These are phyloP conservation scores for Tenualosa ilisha DNA, from an alignment of 2,797 vertebrate species.

Conservation along the genomic window DNA sequence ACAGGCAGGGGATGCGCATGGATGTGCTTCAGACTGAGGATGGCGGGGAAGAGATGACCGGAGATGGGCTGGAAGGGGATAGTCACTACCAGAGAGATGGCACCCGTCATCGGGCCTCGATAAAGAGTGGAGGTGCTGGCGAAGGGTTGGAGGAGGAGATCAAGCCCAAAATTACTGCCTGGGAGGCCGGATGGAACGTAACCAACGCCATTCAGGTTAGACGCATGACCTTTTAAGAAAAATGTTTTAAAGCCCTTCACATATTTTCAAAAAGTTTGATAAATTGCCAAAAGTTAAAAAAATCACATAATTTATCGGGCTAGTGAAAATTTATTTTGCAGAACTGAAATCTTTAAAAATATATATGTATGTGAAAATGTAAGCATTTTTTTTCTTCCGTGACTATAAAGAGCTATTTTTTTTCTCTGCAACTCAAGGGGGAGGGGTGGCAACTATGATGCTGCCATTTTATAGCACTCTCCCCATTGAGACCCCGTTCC, in stretches of 20 bases:
- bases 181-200: conserved; percentile 98
- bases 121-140: conserved; percentile 78
- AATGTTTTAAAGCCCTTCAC: neutral
- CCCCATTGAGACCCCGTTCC: conserved; percentile 7
- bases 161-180: conserved; percentile 90
- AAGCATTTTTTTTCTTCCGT: neutral
- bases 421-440: neutral
- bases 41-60: conserved; percentile 64
- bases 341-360: too few species aligned
- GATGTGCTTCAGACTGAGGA: conserved; percentile 84
- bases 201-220: conserved; percentile 96
- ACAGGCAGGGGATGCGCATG: conserved; percentile 93
- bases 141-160: conserved; percentile 78
- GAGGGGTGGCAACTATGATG: neutral
- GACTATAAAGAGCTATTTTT: neutral
- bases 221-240: neutral
- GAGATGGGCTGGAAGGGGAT: conserved; percentile 83
- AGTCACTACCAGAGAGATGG: conserved; percentile 91
- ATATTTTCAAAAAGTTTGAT: neutral
- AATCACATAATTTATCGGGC: neutral
- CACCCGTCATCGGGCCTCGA: conserved; percentile 74
- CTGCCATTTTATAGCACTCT: conserved; percentile 14
- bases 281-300: neutral
- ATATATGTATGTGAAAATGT: neutral
- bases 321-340: neutral